These are phyloP conservation scores for Botia kubotai DNA, from an alignment of 2,797 vertebrate genomes.

Conservation along the genomic window DNA sequence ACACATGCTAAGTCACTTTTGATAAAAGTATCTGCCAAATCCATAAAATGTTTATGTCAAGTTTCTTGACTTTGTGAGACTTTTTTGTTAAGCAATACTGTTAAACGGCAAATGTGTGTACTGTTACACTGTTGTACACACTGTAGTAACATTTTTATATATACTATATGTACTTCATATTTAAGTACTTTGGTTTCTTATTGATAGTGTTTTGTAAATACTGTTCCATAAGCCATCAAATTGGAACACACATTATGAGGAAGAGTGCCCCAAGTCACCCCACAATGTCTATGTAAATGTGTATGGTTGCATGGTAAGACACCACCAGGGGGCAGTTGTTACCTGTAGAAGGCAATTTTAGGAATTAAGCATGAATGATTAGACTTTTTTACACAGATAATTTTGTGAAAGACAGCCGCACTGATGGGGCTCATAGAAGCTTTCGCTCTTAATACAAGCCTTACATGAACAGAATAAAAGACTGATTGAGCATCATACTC, in stretches of 20 bases:
- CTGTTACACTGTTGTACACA: not conserved
- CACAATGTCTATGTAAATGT: not conserved
- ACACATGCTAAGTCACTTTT: too few species aligned
- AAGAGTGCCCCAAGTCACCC: not conserved
- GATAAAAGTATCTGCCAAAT: too few species aligned
- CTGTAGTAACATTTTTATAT: too few species aligned
- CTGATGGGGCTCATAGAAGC: conserved; percentile 18
- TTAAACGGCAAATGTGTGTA: not conserved
- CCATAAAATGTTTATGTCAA: too few species aligned
- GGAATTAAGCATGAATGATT: not conserved
- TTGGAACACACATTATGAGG: not conserved
- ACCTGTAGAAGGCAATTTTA: not conserved
- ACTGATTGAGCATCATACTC: conserved; percentile 27
- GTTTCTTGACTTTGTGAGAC: too few species aligned
- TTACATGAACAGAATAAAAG: conserved; percentile 19
- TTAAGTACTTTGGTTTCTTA: not conserved
- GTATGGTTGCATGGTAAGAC: not conserved
- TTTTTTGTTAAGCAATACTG: too few species aligned
- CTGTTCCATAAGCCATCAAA: too few species aligned
- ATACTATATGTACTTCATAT: too few species aligned
- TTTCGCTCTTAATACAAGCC: conserved; percentile 22
- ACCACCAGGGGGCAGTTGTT: conserved; percentile 55
- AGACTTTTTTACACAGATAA: not conserved
- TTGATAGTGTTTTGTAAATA: not conserved
- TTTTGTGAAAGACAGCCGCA: conserved; percentile 16